Base-by-base conservation (phyloP, 2,888 invertebrate species). In the Cephonodes hylas region DNA sequence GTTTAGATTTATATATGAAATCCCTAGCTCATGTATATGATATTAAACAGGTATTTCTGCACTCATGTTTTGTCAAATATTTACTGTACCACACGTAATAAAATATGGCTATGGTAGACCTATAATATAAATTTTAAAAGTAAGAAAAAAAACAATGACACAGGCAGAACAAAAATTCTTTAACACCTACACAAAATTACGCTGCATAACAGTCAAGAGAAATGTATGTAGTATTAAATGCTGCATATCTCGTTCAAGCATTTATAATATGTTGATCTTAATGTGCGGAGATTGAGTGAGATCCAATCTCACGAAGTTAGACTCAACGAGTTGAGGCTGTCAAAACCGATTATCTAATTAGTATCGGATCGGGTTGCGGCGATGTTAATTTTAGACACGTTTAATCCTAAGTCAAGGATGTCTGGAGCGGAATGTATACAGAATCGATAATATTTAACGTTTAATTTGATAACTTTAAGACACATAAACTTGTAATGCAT, bases 301-400 rank as follows among this genome's bases (percentile, higher is more conserved):
- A 72, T 67, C 63, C 61, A 72, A 75, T 76, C 70, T 75, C 31
- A 8, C 27, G 57, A 66, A 67, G 64, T 75, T 66, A 64, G 63
- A 61, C 63, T 48, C 58, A 62, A 62, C 48, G 53, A 67, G 64
- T 66, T 65, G 61, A 60, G 63, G 65, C 62, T 72, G 71, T 75
- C 74, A 71, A 74, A 77, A 80, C 77, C 76, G 80, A 81, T 81
- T 78, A 76, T 70, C 71, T 81, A 79, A 84, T 82, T 83, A 80
- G 75, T 77, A 76, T 73, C 75, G 68, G 71, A 74, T 72, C 70
- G 68, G 66, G 64, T 68, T 62, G 70, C 73, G 68, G 70, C 66
- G 66, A 66, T 70, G 72, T 69, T 79, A 81, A 81, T 79, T 77
- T 73, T 73, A 71, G 73, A 69, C 73, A 71, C 70, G 68, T 71